Evolutionary conservation across 30 jellyfish, hydroid and myxozoan species (phyloP), one percentile per base, ranked within the genome.

Genomic region (Aurelia sp.): DNA sequence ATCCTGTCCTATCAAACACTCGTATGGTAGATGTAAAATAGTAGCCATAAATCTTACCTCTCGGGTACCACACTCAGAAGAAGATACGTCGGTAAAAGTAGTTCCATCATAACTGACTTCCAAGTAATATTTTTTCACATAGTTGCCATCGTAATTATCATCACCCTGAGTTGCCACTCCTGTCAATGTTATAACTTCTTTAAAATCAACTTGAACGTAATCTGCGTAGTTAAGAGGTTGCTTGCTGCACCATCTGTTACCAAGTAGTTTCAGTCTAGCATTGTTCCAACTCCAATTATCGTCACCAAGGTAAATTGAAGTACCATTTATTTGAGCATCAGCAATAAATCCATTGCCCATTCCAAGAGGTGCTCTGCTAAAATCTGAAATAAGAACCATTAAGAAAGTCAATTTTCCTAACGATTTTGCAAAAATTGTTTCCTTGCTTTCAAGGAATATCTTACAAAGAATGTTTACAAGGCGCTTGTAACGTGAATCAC

Each of bases 111-210:
- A 44, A 69, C 90, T 81, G 67, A 81, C 69, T 66, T 74, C 53
- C 19, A 74, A 37, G 52, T 78, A 74, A 65, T 20, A 78, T 76
- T 67, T 30, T 31, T 74, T 73, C 31, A 51, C 74, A 62, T 78
- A 71, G 44, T 78, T 78, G 19, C 21, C 17, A 22, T 62, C 0
- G 40, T 69, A 20, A 31, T 52, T 79, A 27, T 70, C 88, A 71
- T 88, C 90, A 18, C 96, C 96, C 23, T 78, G 96, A 4, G 91
- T 88, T n/a, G 91, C 96, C 10, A 88, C 62, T 2, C 91, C 91
- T 23, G 89, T 78, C 31, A 88, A 41, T 20, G 91, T 71, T 50
- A 88, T 82, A 44, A 19, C 84, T 13, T 64, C 44, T 19, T 47
- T 71, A 31, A 88, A 88, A 63, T 88, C 96, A 71, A 88, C 89